Conservation (phyloP, 2,113 vertebrate genomes). For the Cryptomyrus ogoouensis region DNA sequence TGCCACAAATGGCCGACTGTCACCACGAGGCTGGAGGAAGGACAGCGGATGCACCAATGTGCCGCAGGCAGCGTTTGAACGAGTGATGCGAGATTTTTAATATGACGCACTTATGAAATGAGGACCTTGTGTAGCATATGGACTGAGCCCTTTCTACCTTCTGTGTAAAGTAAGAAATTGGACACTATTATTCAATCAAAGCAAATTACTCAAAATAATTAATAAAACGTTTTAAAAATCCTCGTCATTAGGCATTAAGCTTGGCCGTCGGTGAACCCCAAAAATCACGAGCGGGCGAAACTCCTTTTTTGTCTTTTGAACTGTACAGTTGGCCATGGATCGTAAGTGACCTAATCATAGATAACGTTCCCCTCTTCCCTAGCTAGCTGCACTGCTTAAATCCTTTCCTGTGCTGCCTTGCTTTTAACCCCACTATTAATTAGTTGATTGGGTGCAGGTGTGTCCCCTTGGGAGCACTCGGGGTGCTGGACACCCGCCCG, state of each 20-base stretch:
- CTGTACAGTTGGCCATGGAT: background rate
- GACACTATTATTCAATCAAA: background rate
- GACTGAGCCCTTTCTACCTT: background rate
- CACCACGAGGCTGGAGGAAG: background rate
- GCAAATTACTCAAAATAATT: background rate
- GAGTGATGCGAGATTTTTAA: background rate
- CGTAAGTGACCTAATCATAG: background rate
- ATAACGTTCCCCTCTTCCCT: background rate
- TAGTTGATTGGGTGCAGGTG: background rate
- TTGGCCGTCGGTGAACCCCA: background rate
- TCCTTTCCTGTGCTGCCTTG: background rate
- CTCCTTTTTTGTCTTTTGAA: background rate
- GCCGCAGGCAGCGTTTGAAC: background rate
- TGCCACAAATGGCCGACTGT: background rate
- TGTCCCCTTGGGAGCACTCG: background rate
- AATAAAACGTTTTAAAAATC: background rate
- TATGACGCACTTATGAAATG: background rate
- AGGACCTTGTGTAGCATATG: background rate
- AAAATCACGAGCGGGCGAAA: background rate
- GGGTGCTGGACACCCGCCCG: background rate
- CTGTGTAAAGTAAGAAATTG: background rate
- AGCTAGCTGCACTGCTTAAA: background rate
- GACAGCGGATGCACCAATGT: background rate
- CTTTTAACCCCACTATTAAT: background rate
- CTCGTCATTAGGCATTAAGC: background rate